These are phyloP conservation scores for Reticulitermes lucifugus DNA, from an alignment of 2,888 invertebrate species.

Conservation along the genomic window DNA sequence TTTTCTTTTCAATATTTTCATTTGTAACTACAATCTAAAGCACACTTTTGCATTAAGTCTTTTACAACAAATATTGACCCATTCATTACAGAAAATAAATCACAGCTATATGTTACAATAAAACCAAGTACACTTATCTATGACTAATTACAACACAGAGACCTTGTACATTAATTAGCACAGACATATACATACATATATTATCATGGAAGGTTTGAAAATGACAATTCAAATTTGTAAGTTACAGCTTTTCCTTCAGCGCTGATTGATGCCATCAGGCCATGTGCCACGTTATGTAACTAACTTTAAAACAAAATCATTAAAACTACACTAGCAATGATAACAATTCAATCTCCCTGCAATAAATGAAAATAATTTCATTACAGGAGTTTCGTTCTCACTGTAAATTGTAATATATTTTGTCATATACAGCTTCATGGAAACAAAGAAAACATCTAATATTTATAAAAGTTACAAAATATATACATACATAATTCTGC, in stretches of 20 bases:
- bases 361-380: not conserved
- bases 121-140: constrained; percentile 38
- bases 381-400: constrained; percentile 4
- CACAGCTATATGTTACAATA: constrained; percentile 39
- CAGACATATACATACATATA: not conserved
- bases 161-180: constrained; percentile 22
- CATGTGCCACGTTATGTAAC: not conserved
- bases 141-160: constrained; percentile 15
- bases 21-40: constrained; percentile 12
- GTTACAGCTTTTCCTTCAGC: not conserved
- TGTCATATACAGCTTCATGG: constrained; percentile 6
- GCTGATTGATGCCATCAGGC: not conserved
- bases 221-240: not conserved
- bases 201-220: not conserved
- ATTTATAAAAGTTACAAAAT: constrained; percentile 33
- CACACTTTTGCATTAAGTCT: not conserved
- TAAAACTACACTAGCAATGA: constrained; percentile 30
- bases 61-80: constrained; percentile 15
- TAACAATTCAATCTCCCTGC: not conserved
- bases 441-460: constrained; percentile 19
- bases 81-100: constrained; percentile 20
- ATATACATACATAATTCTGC: not conserved
- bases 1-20: constrained; percentile 6
- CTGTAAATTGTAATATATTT: not conserved
- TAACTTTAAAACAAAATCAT: not conserved